Evolutionary conservation across 2,797 vertebrate genomes (phyloP), one percentile per base, ranked within the genome.

Genomic region (Botia kubotai): DNA sequence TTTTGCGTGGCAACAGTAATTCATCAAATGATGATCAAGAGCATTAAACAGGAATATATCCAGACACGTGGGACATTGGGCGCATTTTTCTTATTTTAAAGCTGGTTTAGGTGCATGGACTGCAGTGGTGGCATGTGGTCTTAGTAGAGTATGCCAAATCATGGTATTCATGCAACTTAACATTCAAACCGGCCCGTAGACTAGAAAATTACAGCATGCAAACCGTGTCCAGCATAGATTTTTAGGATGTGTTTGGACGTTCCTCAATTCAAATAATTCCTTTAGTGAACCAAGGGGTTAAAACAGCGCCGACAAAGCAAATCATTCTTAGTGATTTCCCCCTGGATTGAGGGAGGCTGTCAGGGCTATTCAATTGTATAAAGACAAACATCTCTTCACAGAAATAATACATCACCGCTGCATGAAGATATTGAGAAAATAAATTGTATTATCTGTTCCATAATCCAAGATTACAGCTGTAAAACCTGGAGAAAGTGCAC

Each of bases 341-440:
- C 26, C 26, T 7, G 8, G 75, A 69, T 57, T 43, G 29, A 73
- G 6, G 71, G 21, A 79, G 55, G 50, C 71, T 72, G 75, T 69
- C 68, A 62, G 72, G 36, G 65, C 39, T 67, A 60, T 70, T 62
- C 67, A 69, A 79, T 55, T 85, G 75, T 83, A 79, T 79, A 86
- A 78, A 85, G 75, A 74, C 63, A 84, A 81, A 46, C 57, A 82
- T 73, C 81, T 69, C 66, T 50, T 52, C 50, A 80, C 72, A 73
- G 48, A 67, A 81, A 71, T 60, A 62, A 87, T 77, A 69, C 58
- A 3, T 83, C 52, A 53, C 78, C 23, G 86, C 80, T 88, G 82
- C 77, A 84, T 89, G 82, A 63, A 83, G 83, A 92, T 80, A 68
- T 36, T 76, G 76, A 78, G 70, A 82, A 77, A 82, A 85, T 77